A percentile compares a stretch with the other conserved stretches of the same genome.
phyloP scores from a whole-genome alignment of 2,888 invertebrate species.

The Perizoma affinitatum region DNA sequence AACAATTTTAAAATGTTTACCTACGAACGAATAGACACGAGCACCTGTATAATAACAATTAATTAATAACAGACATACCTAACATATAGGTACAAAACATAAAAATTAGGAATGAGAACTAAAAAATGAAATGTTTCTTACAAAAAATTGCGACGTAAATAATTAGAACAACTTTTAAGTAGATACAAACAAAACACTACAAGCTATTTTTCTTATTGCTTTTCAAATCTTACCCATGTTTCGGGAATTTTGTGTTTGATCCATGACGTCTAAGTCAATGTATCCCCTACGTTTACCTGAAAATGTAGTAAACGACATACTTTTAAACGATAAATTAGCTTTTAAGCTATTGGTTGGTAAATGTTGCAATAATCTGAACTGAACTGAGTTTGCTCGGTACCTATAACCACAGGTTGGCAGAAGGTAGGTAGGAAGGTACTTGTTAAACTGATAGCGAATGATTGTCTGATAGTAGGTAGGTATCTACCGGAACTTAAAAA shows the following conservation, averaged over 20 bases:
- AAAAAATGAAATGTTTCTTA: background rate
- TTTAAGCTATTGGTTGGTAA: no score
- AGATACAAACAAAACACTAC: background rate
- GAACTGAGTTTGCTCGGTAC: no score
- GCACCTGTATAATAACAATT: conserved; percentile 61
- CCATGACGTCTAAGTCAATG: conserved; percentile 50
- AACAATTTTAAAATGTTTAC: conserved; percentile 45
- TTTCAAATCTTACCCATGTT: conserved; percentile 44
- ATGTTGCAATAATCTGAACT: no score
- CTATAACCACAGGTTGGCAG: no score
- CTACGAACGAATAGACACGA: conserved; percentile 72
- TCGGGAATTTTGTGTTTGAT: conserved; percentile 45
- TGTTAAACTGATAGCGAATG: no score
- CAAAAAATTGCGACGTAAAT: background rate
- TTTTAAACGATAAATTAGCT: background rate
- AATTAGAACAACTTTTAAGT: background rate
- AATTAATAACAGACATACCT: background rate
- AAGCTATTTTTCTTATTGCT: background rate
- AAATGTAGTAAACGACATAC: conserved; percentile 39
- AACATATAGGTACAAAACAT: conserved; percentile 11
- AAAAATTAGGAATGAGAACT: background rate
- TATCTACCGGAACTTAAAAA: no score
- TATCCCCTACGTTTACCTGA: conserved; percentile 49
- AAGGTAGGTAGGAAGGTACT: no score
- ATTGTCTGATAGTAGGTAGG: no score